A percentile compares a stretch with the other conserved stretches of the same genome.
These are phyloP conservation scores for Sminthurinus aureus DNA, from an alignment of 2,888 invertebrate species.

Conservation along the genomic window DNA sequence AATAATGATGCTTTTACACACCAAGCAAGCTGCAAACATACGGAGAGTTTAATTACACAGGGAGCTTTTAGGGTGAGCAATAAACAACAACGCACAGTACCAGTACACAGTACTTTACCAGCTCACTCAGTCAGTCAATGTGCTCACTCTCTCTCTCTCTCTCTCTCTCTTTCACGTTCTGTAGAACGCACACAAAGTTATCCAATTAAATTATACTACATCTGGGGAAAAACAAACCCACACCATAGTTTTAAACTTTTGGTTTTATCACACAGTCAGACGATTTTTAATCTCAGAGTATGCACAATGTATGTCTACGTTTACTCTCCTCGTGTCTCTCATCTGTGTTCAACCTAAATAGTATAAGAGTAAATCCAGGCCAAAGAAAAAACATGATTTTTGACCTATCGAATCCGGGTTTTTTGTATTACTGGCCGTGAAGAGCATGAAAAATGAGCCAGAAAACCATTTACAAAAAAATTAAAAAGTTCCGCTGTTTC, in stretches of 20 bases:
- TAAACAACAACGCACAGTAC: neutral
- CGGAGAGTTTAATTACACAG: constrained; percentile 1
- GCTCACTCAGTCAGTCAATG: neutral
- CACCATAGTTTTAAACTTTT: neutral
- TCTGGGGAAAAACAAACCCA: neutral
- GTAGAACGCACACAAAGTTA: neutral
- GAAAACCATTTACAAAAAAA: too few relatives aligned
- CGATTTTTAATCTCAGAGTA: neutral
- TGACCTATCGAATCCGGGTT: too few relatives aligned
- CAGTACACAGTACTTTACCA: neutral
- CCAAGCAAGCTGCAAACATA: neutral
- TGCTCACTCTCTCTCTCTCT: too few relatives aligned
- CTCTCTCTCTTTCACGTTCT: too few relatives aligned
- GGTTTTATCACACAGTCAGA: neutral
- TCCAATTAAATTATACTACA: neutral
- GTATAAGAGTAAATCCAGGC: too few relatives aligned
- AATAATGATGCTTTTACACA: neutral
- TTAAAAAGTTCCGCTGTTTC: too few relatives aligned
- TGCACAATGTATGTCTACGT: neutral
- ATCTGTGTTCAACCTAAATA: too few relatives aligned
- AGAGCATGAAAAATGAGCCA: too few relatives aligned
- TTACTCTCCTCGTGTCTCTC: too few relatives aligned
- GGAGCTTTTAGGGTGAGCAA: neutral
- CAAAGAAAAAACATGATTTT: too few relatives aligned
- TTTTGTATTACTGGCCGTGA: too few relatives aligned